Base-by-base conservation (phyloP, 1,140 invertebrate genomes). In the Bombus haemorrhoidalis region DNA sequence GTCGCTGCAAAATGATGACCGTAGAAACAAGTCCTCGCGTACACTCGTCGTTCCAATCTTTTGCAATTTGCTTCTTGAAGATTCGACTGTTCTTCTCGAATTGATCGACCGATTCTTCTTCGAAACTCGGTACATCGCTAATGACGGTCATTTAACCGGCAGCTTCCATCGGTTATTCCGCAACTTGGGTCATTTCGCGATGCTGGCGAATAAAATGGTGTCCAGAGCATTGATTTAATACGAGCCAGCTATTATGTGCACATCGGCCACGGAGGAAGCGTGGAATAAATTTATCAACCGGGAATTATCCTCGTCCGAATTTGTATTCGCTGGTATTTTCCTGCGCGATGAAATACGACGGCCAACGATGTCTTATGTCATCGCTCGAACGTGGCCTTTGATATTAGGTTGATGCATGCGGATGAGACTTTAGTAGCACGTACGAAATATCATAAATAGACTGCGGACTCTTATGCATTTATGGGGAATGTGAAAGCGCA, bases 251-350 rank as follows among this genome's bases (percentile, higher is more conserved):
- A 78, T 84, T 84, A 83, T 84, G 64, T n/a, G 41, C 41, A 10
- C 28, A 34, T 12, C 28, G 53, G 18, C 68, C 79, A 25, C n/a
- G 43, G 37, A 59, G 75, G 66, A 84, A 79, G 8, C 81, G 64
- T 10, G 43, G 66, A 84, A 64, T 78, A 84, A 84, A 84, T 84
- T 66, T 84, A 79, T 84, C 82, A 69, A 75, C 39, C 10, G 64
- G 32, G 74, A 84, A 84, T 78, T 84, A 84, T 84, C 75, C 43
- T 47, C 32, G 59, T 1, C 13, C 13, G 64, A 32, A 78, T 39
- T 37, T 57, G n/a, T 43, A 83, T 41, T 69, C 74, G 34, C 41
- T 83, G 64, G 32, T 79, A 78, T 71, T 78, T 75, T 78, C 37
- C 32, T 5, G 8, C 13, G 10, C 57, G 34, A 28, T 66, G 71